These are phyloP conservation scores for Tenthredo notha DNA, from an alignment of 2,888 invertebrate species.

Conservation along the genomic window DNA sequence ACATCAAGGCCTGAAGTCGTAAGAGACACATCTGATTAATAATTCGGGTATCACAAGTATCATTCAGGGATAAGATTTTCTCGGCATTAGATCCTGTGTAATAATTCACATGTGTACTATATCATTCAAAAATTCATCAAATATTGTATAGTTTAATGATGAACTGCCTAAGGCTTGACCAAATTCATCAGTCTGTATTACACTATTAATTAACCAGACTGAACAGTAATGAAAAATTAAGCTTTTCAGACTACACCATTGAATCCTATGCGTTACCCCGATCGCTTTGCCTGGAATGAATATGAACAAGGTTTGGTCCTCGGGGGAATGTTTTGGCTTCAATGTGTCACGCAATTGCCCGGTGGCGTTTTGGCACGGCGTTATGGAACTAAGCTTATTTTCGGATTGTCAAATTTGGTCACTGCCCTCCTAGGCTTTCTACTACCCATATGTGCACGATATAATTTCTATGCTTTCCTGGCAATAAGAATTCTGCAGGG, in stretches of 20 bases:
- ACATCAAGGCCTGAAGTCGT: background rate
- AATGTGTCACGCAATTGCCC: conserved; percentile 86
- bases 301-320: conserved; percentile 83
- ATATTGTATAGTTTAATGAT: background rate
- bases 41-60: background rate
- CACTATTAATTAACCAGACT: background rate
- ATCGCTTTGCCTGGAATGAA: conserved; percentile 83
- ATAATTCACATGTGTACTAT: background rate
- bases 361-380: conserved; percentile 85
- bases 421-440: conserved; percentile 84
- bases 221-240: background rate
- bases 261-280: conserved; percentile 58
- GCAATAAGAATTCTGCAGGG: conserved; percentile 85
- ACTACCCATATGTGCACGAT: conserved; percentile 84
- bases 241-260: background rate
- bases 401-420: conserved; percentile 84
- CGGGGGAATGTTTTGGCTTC: conserved; percentile 87
- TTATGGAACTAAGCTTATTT: conserved; percentile 86
- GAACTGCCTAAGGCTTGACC: background rate
- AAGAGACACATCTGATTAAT: conserved; percentile 13
- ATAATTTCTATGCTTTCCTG: conserved; percentile 81
- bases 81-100: background rate
- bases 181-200: background rate
- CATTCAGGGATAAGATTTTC: background rate
- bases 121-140: background rate